Evolutionary conservation across 2,797 vertebrate species (phyloP).

Genomic region (Phoxinus dragarum): DNA sequence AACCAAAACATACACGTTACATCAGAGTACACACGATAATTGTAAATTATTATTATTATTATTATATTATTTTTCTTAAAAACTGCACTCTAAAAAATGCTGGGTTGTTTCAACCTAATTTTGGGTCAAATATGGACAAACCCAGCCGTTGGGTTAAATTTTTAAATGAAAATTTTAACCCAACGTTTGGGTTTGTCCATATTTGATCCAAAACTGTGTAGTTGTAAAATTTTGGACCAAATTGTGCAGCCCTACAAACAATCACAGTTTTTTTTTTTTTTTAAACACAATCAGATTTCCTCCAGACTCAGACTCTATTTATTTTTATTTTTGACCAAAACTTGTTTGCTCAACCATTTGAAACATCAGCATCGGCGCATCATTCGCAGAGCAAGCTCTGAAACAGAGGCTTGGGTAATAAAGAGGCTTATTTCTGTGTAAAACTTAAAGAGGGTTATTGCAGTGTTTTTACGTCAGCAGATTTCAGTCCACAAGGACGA

Average conservation of each 20-base stretch:
- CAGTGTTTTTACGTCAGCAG: conserved; percentile 2
- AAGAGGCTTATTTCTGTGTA: background rate
- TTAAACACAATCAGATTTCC: background rate
- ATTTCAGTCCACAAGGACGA: conserved; percentile 7
- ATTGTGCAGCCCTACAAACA: no score
- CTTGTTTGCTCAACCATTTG: background rate
- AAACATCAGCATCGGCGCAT: background rate
- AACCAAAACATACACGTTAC: no score
- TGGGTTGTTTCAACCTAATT: no score
- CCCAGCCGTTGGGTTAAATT: no score
- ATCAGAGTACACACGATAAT: background rate
- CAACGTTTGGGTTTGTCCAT: no score
- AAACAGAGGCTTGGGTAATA: background rate
- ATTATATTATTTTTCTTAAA: no score
- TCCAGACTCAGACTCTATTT: background rate
- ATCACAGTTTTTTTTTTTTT: no score
- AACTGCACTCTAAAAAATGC: no score
- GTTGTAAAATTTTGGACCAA: no score
- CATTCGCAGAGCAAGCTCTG: background rate
- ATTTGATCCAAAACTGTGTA: no score
- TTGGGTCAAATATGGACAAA: no score
- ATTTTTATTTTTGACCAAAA: background rate
- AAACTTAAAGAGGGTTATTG: background rate
- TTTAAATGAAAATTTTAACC: no score
- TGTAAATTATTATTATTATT: background rate